Evolutionary conservation across 2,888 invertebrate species (phyloP).

Genomic region (Drosophila fungiperda): DNA sequence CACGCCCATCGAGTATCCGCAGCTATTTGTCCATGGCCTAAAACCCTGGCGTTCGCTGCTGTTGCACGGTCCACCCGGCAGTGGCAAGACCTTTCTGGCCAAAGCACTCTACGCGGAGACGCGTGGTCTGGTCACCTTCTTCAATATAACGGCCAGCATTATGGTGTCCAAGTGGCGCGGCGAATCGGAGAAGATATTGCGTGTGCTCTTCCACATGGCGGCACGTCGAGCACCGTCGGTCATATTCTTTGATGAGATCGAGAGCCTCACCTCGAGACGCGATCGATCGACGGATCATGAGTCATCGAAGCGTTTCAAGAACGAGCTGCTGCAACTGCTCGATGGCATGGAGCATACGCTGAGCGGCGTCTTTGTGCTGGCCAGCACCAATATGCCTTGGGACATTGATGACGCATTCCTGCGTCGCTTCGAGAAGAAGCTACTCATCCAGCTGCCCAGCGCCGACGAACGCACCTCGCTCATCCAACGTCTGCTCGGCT

Average conservation of each 20-base stretch:
- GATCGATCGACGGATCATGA: conserved; percentile 91
- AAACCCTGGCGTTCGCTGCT: conserved; percentile 94
- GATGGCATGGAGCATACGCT: conserved; percentile 90
- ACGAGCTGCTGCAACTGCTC: conserved; percentile 94
- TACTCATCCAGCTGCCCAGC: conserved; percentile 92
- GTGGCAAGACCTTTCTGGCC: conserved; percentile 95
- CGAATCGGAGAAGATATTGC: conserved; percentile 96
- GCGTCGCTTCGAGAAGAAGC: conserved; percentile 94
- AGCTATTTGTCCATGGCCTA: conserved; percentile 88
- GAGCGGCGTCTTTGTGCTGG: conserved; percentile 90
- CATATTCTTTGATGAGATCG: conserved; percentile 97
- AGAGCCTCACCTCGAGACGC: conserved; percentile 90
- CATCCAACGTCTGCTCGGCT: conserved; percentile 87
- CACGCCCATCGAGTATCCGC: conserved; percentile 91
- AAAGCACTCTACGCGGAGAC: conserved; percentile 94
- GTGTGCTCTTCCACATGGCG: conserved; percentile 95
- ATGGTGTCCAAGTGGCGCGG: conserved; percentile 98
- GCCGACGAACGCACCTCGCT: conserved; percentile 88
- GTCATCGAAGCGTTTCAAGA: conserved; percentile 94
- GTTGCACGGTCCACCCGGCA: conserved; percentile 87
- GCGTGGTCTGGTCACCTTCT: conserved; percentile 89
- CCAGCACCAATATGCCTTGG: conserved; percentile 97
- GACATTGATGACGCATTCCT: conserved; percentile 95
- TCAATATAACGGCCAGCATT: conserved; percentile 95
- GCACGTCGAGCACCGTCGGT: conserved; percentile 93